Conservation (phyloP, 2,888 invertebrate genomes). For the Cephus pulcher region DNA sequence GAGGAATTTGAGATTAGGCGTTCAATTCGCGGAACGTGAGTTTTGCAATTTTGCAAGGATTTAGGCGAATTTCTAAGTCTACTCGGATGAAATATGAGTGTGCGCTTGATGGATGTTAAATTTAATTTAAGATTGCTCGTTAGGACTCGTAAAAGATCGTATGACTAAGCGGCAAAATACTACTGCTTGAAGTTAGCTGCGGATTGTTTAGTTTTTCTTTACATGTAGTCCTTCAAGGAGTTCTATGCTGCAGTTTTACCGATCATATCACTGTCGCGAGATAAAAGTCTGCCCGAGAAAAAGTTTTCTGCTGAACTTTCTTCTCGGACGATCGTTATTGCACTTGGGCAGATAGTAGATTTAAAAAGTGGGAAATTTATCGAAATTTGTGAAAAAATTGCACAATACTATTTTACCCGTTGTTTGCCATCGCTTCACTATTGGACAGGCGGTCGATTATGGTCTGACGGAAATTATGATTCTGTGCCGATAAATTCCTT, state of each 20-base stretch:
- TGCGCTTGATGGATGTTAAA: background rate
- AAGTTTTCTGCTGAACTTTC: background rate
- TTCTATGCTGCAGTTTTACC: too few species aligned
- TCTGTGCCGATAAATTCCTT: background rate
- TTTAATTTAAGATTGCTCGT: background rate
- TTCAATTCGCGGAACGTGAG: background rate
- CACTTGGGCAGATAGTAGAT: background rate
- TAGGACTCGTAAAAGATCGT: too few species aligned
- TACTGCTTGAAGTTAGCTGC: too few species aligned
- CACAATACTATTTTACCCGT: background rate
- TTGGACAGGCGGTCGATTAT: background rate
- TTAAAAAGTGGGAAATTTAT: constrained; percentile 31
- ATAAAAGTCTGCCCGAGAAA: background rate
- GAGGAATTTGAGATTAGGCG: background rate
- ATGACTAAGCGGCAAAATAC: too few species aligned
- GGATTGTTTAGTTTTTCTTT: too few species aligned
- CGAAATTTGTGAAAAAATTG: constrained; percentile 28
- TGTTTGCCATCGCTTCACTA: background rate
- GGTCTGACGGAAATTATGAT: background rate
- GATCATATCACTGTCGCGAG: background rate
- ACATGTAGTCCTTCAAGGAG: too few species aligned
- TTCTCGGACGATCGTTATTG: background rate
- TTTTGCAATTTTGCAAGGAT: background rate
- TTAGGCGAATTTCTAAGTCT: background rate
- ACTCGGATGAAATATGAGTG: background rate